Conservation (phyloP, 2,888 invertebrate genomes). For the Hirtodrosophila alboralis region DNA sequence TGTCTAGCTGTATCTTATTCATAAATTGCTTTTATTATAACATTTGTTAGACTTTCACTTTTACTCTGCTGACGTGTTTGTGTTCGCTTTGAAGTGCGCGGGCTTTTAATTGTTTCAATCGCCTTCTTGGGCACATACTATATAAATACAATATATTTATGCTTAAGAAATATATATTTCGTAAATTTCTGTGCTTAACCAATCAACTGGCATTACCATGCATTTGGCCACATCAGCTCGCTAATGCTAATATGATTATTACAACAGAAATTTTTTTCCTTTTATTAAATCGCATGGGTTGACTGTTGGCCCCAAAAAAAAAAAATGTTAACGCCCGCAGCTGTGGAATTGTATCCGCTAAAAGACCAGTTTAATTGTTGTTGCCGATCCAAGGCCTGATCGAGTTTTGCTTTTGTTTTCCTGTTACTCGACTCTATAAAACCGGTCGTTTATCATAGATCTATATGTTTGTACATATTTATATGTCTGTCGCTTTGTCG, state of each 20-base stretch:
- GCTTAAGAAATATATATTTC: slow-evolving; percentile 23
- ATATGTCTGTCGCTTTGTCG: slow-evolving; percentile 16
- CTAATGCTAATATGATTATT: slow-evolving; percentile 34
- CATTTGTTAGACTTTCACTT: slow-evolving; percentile 69
- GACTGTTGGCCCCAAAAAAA: slow-evolving; percentile 22
- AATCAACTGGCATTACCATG: slow-evolving; percentile 12
- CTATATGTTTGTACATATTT: slow-evolving; percentile 39
- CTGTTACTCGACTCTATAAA: slow-evolving; percentile 30
- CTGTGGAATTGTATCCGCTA: slow-evolving; percentile 36
- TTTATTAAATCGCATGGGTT: slow-evolving; percentile 1
- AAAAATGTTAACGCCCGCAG: slow-evolving; percentile 51
- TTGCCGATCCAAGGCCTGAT: slow-evolving; percentile 32
- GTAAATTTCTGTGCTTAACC: slow-evolving; percentile 2
- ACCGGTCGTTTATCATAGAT: slow-evolving; percentile 68
- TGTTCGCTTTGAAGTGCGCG: slow-evolving; percentile 22
- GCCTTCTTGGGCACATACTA: slow-evolving; percentile 51
- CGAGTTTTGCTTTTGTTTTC: slow-evolving; percentile 39
- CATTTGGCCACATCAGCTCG: slow-evolving; percentile 6
- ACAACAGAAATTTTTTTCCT: slow-evolving; percentile 18
- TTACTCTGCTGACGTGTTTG: slow-evolving; percentile 32
- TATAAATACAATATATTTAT: neutral
- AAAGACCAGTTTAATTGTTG: slow-evolving; percentile 30
- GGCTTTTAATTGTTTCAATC: slow-evolving; percentile 23
- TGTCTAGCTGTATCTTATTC: slow-evolving; percentile 43
- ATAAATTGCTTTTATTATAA: slow-evolving; percentile 51